Conservation (phyloP, 92 coral and sea anemone species). For the Heteractis magnifica region DNA sequence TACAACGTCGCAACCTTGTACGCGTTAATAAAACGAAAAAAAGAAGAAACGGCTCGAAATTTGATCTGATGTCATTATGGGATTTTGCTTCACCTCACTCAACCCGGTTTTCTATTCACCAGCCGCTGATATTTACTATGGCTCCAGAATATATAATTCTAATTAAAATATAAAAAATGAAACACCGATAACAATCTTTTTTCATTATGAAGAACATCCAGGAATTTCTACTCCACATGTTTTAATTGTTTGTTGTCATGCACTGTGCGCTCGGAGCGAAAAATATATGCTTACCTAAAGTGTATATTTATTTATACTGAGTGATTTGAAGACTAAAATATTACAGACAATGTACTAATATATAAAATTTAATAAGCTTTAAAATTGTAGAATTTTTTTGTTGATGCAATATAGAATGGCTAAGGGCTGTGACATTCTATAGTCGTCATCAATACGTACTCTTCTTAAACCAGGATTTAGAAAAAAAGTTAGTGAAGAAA, state of each 20-base stretch:
- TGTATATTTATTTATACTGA: constrained; percentile 18
- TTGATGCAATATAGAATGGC: not conserved
- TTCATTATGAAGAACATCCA: not conserved
- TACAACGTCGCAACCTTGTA: not conserved
- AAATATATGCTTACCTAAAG: not conserved
- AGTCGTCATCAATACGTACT: not conserved
- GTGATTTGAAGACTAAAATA: not conserved
- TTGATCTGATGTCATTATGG: constrained; percentile 5
- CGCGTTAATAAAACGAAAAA: not conserved
- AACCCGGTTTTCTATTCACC: not conserved
- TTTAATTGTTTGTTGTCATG: constrained; percentile 10
- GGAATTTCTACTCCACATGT: not conserved
- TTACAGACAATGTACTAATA: constrained; percentile 1
- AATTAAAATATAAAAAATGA: not conserved
- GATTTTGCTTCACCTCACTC: not conserved
- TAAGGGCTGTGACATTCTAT: constrained; percentile 5
- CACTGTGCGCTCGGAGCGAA: constrained; percentile 11
- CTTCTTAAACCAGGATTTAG: not conserved
- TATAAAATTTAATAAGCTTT: constrained; percentile 1
- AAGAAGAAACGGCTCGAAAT: not conserved
- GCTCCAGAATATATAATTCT: not conserved
- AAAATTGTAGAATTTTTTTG: constrained; percentile 1
- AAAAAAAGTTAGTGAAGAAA: not conserved
- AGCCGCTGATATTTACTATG: not conserved
- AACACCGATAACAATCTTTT: not conserved